Evolutionary conservation across 2,113 vertebrate species (phyloP).

Genomic region (Tetrao urogallus): DNA sequence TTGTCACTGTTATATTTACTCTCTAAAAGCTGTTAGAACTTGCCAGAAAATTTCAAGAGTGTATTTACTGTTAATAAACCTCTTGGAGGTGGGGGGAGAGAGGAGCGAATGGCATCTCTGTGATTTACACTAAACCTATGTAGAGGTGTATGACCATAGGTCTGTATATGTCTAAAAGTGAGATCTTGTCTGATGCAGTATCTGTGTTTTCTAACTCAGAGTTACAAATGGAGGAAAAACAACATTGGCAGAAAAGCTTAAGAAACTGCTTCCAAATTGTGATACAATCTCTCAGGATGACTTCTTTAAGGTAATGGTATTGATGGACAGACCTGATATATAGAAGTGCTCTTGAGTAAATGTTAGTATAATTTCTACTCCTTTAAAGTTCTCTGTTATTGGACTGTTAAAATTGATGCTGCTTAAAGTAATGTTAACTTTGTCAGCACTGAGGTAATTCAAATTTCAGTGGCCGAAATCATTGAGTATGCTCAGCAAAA

Average conservation of each 20-base stretch:
- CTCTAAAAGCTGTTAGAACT: not conserved
- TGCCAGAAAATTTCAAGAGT: not conserved
- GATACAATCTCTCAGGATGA: slow-evolving; percentile 88
- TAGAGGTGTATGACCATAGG: not conserved
- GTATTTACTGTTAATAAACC: not conserved
- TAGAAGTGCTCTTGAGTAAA: not conserved
- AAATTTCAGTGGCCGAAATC: not conserved
- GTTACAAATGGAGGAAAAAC: slow-evolving; percentile 96
- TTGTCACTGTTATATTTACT: not conserved
- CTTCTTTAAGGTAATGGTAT: slow-evolving; percentile 90
- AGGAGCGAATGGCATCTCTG: not conserved
- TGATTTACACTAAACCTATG: not conserved
- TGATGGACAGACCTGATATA: not conserved
- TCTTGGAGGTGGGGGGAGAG: not conserved
- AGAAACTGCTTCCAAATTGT: slow-evolving; percentile 85
- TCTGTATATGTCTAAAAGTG: not conserved
- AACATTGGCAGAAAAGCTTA: slow-evolving; percentile 85
- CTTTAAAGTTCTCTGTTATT: not conserved
- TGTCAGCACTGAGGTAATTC: not conserved
- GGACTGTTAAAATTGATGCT: not conserved
- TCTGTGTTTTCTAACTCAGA: slow-evolving; percentile 68
- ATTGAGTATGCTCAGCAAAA: not conserved
- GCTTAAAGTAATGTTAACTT: not conserved
- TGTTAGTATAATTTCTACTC: not conserved
- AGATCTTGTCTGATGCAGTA: not conserved